Conservation (phyloP, 2,888 invertebrate genomes). For the Epinotia demarniana region DNA sequence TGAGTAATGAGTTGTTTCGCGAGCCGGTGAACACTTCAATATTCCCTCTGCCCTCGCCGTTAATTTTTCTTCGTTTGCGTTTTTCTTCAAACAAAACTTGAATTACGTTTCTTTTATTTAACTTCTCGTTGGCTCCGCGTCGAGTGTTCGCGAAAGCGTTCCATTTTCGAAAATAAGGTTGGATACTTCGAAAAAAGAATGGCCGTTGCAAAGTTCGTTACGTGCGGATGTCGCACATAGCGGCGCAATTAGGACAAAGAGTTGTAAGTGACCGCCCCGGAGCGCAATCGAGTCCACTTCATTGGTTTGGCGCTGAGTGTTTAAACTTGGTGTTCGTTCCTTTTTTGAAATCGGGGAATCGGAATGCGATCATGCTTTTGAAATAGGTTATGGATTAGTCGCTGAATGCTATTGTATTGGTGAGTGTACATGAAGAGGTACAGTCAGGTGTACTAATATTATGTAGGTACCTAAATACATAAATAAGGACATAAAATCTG, state of each 20-base stretch:
- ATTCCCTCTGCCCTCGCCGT: slow-evolving; percentile 57
- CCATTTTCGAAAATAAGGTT: slow-evolving; percentile 45
- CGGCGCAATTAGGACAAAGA: slow-evolving; percentile 69
- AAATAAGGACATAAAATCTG: too few relatives aligned
- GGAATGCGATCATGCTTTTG: slow-evolving; percentile 18
- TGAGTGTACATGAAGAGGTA: too few relatives aligned
- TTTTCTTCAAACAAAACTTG: slow-evolving; percentile 43
- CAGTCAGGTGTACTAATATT: too few relatives aligned
- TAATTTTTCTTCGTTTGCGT: slow-evolving; percentile 61
- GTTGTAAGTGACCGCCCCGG: slow-evolving; percentile 59
- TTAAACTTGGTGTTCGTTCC: slow-evolving; percentile 48
- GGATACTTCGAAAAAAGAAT: slow-evolving; percentile 48
- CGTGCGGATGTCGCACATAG: slow-evolving; percentile 55
- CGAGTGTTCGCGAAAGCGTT: slow-evolving; percentile 24
- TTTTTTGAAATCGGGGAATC: slow-evolving; percentile 35
- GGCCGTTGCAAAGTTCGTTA: slow-evolving; percentile 60
- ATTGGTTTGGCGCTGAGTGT: slow-evolving; percentile 53
- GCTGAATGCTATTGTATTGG: neutral
- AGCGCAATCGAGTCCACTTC: slow-evolving; percentile 60
- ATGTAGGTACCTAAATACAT: neutral
- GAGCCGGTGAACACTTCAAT: slow-evolving; percentile 60
- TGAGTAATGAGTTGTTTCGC: slow-evolving; percentile 71
- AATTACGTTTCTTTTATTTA: slow-evolving; percentile 41
- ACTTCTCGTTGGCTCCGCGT: slow-evolving; percentile 31
- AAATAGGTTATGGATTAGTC: neutral